Evolutionary conservation across 1,140 invertebrate genomes (phyloP).

Genomic region (Drosophila carrolli): DNA sequence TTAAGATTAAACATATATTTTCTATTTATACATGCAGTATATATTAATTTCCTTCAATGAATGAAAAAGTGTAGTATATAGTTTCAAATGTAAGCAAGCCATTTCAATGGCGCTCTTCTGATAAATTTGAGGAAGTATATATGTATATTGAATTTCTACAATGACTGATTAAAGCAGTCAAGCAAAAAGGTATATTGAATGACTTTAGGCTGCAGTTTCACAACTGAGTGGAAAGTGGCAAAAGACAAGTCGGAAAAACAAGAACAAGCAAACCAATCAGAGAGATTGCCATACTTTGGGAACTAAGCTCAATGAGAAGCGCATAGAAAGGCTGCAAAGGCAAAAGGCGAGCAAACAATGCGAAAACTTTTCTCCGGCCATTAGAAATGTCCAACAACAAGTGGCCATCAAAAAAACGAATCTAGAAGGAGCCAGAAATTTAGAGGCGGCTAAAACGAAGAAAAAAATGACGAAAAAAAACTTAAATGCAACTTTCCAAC

Average conservation of each 20-base stretch:
- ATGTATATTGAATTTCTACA: conserved; percentile 2
- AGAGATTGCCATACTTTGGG: conserved; percentile 25
- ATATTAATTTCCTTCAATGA: neutral
- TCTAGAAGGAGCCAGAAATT: conserved; percentile 18
- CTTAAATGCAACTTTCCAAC: conserved; percentile 42
- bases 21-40: neutral
- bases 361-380: conserved; percentile 16
- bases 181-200: neutral
- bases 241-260: conserved; percentile 2
- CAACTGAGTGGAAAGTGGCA: neutral
- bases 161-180: conserved; percentile 2
- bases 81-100: neutral
- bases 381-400: conserved; percentile 50
- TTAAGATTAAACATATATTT: neutral
- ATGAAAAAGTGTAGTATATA: neutral
- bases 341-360: conserved; percentile 22
- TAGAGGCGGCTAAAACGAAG: neutral
- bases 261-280: conserved; percentile 30
- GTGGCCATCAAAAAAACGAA: conserved; percentile 18
- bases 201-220: neutral
- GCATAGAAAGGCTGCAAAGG: conserved; percentile 4
- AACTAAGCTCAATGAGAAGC: conserved; percentile 28
- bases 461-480: conserved; percentile 15
- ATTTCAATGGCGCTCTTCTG: neutral
- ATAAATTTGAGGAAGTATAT: neutral